Base-by-base conservation (phyloP, 2,113 vertebrate species). In the Cheilinus undulatus region DNA sequence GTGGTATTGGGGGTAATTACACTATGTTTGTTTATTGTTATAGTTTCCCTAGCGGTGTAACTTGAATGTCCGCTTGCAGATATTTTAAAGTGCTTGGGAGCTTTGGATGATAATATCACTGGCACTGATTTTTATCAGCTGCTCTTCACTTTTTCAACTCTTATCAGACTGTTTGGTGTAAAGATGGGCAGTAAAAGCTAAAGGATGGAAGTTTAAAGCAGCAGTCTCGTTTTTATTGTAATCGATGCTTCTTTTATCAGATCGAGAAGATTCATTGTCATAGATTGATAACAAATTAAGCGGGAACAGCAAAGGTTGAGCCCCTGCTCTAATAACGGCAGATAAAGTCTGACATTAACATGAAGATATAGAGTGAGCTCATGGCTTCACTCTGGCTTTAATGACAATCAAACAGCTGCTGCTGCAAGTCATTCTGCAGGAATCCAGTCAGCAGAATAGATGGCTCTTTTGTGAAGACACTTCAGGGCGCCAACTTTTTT, bases 391-490 rank as follows among this genome's bases (percentile, higher is more conserved):
- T 34, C 64, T 65, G 60, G 72, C 69, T 85, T 76, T 80, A 77
- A 86, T 78, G 87, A 75, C 78, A 87, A 86, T 90, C 83, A 85
- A 89, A 86, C 86, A 88, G 85, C 86, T 91, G 85, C 78, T 84
- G 80, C 88, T 80, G 64, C 86, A 89, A 91, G 80, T 84, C 83
- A 91, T 90, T 77, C 83, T 76, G 28, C 72, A 83, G 83, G 88
- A 89, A 90, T 92, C 83, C 85, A 87, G 78, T 89, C 84, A 69
- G 75, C 82, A 85, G 83, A 89, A 90, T 89, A 81, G 82, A 90
- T 86, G 80, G 74, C 50, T 73, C 56, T 89, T 92, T 78, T 88
- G 87, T 89, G 74, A 87, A 91, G 90, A 90, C 80, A 79, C 78
- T 82, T 79, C n/a, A 49, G 59, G 76, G 80, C 3, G 80, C 88